Base-by-base conservation (phyloP, 23 tunicate genomes). In the Aplidium turbinatum region DNA sequence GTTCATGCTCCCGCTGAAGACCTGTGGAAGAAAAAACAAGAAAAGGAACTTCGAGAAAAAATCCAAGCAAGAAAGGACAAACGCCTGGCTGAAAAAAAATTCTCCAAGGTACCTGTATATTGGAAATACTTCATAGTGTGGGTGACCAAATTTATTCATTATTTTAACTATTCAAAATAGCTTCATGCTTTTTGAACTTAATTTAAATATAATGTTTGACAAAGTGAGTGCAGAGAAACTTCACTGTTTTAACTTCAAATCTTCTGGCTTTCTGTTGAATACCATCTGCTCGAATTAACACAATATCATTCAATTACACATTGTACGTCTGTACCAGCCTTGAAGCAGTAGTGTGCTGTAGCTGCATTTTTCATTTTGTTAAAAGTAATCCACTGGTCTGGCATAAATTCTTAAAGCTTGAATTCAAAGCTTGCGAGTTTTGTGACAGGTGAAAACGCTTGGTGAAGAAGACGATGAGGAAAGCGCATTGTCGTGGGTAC, bases 1-100 rank as follows among this genome's bases (percentile, higher is more conserved):
- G 87, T 88, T 53, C 99, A 95, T 47, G 85, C 84, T 22, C 99
- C 99, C 0, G 99, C 99, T 30, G 87, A 79, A 57, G 86, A 85
- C 64, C 27, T 95, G 60, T 72, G 87, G 81, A 75, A 95, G 38
- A 84, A 88, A 70, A 83, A 88, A 60, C 84, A 95, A 35, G 73
- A 79, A 38, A 84, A 78, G 30, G 71, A 79, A 40, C 19, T 95
- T 28, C 52, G 96, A 58, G 92, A 85, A 30, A 95, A 95, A 63
- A 18, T 95, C 28, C 55, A 78, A 63, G 77, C 76, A 26, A 75
- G 85, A 2, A 79, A 81, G 52, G 85, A 83, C 7, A 78, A 83
- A 38, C 76, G 99, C 35, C 47, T 54, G 33, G 38, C 89, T 4
- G 78, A 83, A 38, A 74, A 79, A 31, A 95, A 95, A 52, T 26